A percentile compares a stretch with the other conserved stretches of the same genome.
Evolutionary conservation across 1,140 invertebrate genomes (phyloP).

Genomic region (Heliothis subflexa): DNA sequence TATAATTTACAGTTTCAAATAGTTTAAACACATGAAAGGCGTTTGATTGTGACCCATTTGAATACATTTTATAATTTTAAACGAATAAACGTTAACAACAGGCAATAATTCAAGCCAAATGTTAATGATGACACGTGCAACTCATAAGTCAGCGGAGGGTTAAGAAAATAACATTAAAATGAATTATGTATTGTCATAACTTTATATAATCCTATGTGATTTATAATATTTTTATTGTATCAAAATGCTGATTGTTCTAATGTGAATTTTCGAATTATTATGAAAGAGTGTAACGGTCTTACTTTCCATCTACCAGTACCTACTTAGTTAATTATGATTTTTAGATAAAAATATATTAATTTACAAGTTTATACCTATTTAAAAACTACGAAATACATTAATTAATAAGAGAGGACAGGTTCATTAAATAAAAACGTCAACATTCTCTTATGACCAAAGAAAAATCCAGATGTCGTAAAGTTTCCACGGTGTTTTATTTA

Average conservation of each 20-base stretch:
- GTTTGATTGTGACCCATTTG: neutral
- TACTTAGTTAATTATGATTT: too few species aligned
- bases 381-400: constrained; percentile 1
- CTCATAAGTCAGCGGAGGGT: constrained; percentile 23
- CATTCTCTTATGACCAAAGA: neutral
- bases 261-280: too few species aligned
- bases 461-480: constrained; percentile 18
- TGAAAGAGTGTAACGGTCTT: too few species aligned
- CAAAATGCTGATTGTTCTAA: too few species aligned
- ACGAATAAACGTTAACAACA: neutral
- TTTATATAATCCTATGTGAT: neutral
- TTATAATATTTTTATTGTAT: neutral
- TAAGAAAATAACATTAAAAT: constrained; percentile 12
- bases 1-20: neutral
- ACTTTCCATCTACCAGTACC: too few species aligned
- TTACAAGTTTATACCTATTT: neutral
- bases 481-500: neutral
- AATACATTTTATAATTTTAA: neutral
- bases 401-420: neutral
- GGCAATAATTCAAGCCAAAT: constrained; percentile 28
- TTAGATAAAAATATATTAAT: neutral
- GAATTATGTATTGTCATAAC: neutral
- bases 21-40: neutral
- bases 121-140: constrained; percentile 14
- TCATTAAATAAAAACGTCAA: constrained; percentile 17